Base-by-base conservation (phyloP, 2,888 invertebrate species). In the Subacronicta megacephala region DNA sequence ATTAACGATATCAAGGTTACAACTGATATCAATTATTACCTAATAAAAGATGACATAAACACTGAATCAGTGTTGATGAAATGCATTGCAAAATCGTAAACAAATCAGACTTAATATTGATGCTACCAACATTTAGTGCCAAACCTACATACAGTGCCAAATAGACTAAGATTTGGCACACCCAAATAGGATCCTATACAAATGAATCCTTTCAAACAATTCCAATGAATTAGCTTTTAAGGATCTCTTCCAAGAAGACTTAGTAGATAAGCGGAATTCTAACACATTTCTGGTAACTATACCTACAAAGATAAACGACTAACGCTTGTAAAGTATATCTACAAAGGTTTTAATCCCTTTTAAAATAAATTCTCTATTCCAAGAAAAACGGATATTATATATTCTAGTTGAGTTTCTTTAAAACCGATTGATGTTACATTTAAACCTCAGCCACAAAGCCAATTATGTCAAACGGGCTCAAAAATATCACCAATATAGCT, bases 121-220 rank as follows among this genome's bases (percentile, higher is more conserved):
- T 61, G 45, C 51, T 51, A 37, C 23, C 23, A 18, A 43, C 42
- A 46, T 26, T 57, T 47, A 45, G 37, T 63, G 45, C 49, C 47
- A 63, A 56, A 57, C 38, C 36, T 52, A 45, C 44, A 36, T 45
- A 57, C 38, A 38, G 58, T 45, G 65, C 65, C 49, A 63, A 62
- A 47, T 33, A 43, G 43, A 36, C 16, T 23, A 17, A 37, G 35
- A 49, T 57, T 57, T 70, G 71, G 65, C 71, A 70, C 35, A 42
- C 17, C 7, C 15, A 37, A 56, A 47, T 45, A 42, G 15, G 10
- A 41, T 37, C 7, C 26, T 12, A 18, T 40, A 41, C 31, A 18
- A 64, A 52, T 68, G 4, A 47, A 60, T 61, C 13, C 40, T 20
- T 49, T 41, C 10, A 62, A 54, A 68, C 16, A 44, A 37, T 7